Conservation (phyloP, 2,113 vertebrate genomes). For the Carassius gibelio region DNA sequence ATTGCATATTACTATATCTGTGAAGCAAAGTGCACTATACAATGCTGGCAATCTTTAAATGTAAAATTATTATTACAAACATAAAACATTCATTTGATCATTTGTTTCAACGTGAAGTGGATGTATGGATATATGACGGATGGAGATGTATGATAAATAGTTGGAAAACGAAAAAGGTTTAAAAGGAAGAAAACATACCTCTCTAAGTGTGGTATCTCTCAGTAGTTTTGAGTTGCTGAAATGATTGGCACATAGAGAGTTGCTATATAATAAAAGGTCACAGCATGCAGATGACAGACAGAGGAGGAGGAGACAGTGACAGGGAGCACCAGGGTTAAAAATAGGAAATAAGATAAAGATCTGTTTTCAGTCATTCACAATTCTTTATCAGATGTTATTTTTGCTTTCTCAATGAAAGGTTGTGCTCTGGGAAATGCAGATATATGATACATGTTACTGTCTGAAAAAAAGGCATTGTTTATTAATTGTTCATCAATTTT, state of each 20-base stretch:
- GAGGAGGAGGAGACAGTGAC: slow-evolving; percentile 22
- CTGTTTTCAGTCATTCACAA: slow-evolving; percentile 50
- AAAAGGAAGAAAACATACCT: slow-evolving; percentile 10
- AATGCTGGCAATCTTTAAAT: background rate
- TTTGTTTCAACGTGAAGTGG: background rate
- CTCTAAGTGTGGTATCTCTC: background rate
- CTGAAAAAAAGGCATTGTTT: background rate
- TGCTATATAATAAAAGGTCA: background rate
- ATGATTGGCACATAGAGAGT: slow-evolving; percentile 23
- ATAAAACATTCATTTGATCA: background rate
- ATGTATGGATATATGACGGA: background rate
- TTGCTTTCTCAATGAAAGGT: slow-evolving; percentile 22
- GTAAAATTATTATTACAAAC: background rate
- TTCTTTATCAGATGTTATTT: slow-evolving; percentile 10
- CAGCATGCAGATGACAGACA: background rate
- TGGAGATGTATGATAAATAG: background rate
- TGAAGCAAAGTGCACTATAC: background rate
- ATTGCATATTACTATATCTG: background rate
- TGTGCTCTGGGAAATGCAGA: background rate
- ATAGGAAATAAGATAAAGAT: slow-evolving; percentile 47
- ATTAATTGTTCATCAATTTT: background rate
- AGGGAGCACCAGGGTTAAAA: slow-evolving; percentile 30
- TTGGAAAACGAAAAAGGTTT: background rate
- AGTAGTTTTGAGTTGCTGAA: background rate
- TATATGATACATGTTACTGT: background rate